Conservation (phyloP, 2,888 invertebrate genomes). For the Zootermopsis nevadensis region DNA sequence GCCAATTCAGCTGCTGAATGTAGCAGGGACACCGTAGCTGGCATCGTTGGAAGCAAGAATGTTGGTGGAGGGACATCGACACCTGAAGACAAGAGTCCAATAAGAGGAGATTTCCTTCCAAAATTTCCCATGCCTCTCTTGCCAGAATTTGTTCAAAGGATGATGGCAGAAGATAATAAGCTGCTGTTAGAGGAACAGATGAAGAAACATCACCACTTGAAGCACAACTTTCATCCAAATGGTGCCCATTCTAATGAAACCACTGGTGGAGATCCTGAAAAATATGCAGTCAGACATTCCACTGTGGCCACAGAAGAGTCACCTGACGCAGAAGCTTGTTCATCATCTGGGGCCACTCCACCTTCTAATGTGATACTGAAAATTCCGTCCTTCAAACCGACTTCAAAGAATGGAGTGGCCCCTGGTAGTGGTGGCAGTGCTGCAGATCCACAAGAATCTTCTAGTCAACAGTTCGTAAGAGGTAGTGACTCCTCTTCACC, state of each 20-base stretch:
- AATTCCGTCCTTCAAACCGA: conserved; percentile 91
- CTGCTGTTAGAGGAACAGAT: conserved; percentile 59
- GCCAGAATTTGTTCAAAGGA: conserved; percentile 69
- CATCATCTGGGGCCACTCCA: conserved; percentile 64
- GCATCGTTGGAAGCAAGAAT: conserved; percentile 27
- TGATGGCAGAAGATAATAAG: conserved; percentile 68
- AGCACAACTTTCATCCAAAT: conserved; percentile 53
- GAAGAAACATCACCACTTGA: conserved; percentile 51
- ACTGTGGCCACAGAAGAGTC: conserved; percentile 62
- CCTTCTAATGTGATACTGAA: conserved; percentile 79
- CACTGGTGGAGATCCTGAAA: conserved; percentile 57
- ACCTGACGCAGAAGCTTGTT: conserved; percentile 37
- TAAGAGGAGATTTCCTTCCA: conserved; percentile 43
- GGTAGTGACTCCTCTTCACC: conserved; percentile 68
- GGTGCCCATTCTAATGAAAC: conserved; percentile 62
- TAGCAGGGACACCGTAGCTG: not conserved
- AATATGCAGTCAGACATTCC: conserved; percentile 48
- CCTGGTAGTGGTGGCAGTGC: conserved; percentile 39
- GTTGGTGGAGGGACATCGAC: conserved; percentile 31
- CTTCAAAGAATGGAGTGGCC: conserved; percentile 53
- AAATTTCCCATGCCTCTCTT: conserved; percentile 59
- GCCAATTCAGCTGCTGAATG: conserved; percentile 57
- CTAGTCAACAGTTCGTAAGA: conserved; percentile 54
- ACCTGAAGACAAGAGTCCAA: conserved; percentile 34
- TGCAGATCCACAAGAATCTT: conserved; percentile 52